Evolutionary conservation across 2,113 vertebrate species (phyloP), one percentile per base, ranked within the genome.

Genomic region (Suricata suricatta): DNA sequence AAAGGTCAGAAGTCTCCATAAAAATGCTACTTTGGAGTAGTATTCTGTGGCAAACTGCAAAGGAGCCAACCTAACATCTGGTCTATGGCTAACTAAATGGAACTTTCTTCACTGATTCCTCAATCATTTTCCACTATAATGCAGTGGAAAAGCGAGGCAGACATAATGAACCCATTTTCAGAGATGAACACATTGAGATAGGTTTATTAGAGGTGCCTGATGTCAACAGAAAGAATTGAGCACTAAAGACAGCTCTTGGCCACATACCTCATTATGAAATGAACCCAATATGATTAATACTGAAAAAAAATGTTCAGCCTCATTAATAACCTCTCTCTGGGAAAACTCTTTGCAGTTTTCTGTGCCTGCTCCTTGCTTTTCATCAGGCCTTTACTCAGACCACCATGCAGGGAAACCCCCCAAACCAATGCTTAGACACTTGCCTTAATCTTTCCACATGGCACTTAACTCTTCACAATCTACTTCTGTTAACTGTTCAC

Each of bases 401-500:
- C 19, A n/a, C 35, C 1, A 33, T 3, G 19, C 13, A 27, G 23
- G 29, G 44, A 15, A n/a, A 17, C 10, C 25, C n/a, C 16, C 1
- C 11, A 12, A 17, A 14, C 63, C n/a, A 7, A 64, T 7, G 23
- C 50, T 77, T 47, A 33, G 14, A 44, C 14, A 8, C 9, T 38
- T 6, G 8, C 50, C 29, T 57, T 57, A 0, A 1, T 41, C 41
- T 68, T 21, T 13, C 17, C 5, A 25, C 7, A 1, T 8, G 7
- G 77, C 5, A 25, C 13, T 1, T 8, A 7, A 64, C 15, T 29
- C 14, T 14, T 33, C 44, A 8, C 5, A 1, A 13, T 23, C 29
- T 31, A 1, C 14, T 79, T 64, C 33, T 1, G 9, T 7, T 17
- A 2, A 47, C 52, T 0, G 0, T 3, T 8, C 15, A 6, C 2